Base-by-base conservation (phyloP, 1,140 invertebrate genomes). In the Gerris buenoi region DNA sequence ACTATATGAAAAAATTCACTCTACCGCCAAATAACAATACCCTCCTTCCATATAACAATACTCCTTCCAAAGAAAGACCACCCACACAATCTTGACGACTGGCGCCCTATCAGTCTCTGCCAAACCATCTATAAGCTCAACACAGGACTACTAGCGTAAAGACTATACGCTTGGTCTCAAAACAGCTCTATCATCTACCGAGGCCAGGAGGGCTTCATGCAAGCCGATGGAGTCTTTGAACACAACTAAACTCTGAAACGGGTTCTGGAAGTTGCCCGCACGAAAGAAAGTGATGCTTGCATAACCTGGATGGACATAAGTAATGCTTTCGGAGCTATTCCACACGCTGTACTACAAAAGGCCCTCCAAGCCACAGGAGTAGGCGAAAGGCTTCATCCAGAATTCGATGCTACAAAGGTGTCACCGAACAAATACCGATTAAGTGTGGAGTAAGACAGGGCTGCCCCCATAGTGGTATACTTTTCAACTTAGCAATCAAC, bases 401-500 rank as follows among this genome's bases (percentile, higher is more conserved):
- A 27, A 58, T 58, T 25, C 27, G 27, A 10, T 33, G 46, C 25
- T 33, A 23, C n/a, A 18, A 18, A 33, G 64, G 25, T 2, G 63
- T 71, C 26, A 74, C 77, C 0, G 69, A 74, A 2, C 70, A 71
- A 0, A 74, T 78, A 27, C 27, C 26, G 1, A 67, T 79, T 13
- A 27, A 57, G 0, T 23, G 76, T 1, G 74, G 76, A 25, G 75
- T 80, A 0, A 70, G 71, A 10, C 78, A 79, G 68, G 77, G 78
- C 3, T 77, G 76, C 65, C 76, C 76, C 0, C 60, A 78, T 1
- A 76, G 74, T 60, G 73, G 75, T 0, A 64, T 79, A 0, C 67
- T 78, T 0, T 81, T 80, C 70, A 76, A 78, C 65, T 65, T 81
- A 1, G 73, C 73, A 0, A 68, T 79, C 0, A 76, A 80, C 63